These are phyloP conservation scores for Myripristis murdjan DNA, from an alignment of 2,797 vertebrate species.

Conservation along the genomic window DNA sequence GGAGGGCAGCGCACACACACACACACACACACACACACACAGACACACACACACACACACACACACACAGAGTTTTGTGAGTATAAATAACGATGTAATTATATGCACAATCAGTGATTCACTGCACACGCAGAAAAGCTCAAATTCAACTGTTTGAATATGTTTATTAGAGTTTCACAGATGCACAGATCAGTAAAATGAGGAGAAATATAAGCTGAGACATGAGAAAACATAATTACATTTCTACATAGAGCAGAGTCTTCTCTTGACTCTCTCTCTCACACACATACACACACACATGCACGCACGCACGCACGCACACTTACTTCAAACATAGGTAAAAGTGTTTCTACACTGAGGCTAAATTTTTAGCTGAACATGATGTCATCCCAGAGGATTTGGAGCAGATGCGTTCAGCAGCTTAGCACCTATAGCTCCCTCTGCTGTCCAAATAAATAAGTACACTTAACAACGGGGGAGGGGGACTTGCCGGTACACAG, in stretches of 20 bases:
- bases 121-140: constrained; percentile 2
- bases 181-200: constrained; percentile 48
- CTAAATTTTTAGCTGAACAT: constrained; percentile 18
- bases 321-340: too few relatives aligned
- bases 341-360: constrained; percentile 10
- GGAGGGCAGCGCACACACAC: constrained; percentile 36
- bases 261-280: neutral
- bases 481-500: constrained; percentile 11
- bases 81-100: neutral
- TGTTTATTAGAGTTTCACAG: constrained; percentile 68
- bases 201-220: constrained; percentile 26
- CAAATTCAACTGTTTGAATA: constrained; percentile 32
- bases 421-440: constrained; percentile 25
- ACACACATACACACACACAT: neutral
- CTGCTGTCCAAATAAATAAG: constrained; percentile 73
- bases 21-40: too few relatives aligned
- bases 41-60: constrained; percentile 8
- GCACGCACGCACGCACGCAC: neutral
- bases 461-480: constrained; percentile 30
- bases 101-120: constrained; percentile 7
- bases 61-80: constrained; percentile 2
- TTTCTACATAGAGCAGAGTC: neutral
- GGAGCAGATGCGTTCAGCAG: neutral
- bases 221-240: constrained; percentile 6
- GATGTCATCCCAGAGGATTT: neutral